Base-by-base conservation (phyloP, 2,113 vertebrate species). In the Leptobrachium ailaonicum region DNA sequence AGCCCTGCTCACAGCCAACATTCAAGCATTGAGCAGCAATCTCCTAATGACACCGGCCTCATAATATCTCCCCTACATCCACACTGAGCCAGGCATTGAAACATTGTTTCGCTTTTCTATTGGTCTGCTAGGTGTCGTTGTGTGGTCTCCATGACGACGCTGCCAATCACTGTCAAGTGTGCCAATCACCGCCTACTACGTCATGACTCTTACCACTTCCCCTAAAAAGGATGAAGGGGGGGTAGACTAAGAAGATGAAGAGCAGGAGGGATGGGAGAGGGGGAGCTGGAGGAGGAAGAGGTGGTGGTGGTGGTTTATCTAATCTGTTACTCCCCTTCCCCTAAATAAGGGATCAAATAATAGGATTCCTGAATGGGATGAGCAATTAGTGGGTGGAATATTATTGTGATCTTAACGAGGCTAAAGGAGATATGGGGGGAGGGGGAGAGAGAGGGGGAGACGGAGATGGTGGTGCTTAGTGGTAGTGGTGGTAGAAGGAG, bases 61-160 rank as follows among this genome's bases (percentile, higher is more conserved):
- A 98, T 98, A 96, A 98, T 98, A 99, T 98, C 96, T 96, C 96
- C 96, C 96, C 96, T 96, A 97, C 96, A 98, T 97, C 95, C 96
- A 94, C 96, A 93, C 96, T 98, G 97, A 99, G 96, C 97, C 97
- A 96, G 92, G 97, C 96, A 95, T 95, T 94, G 95, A 96, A 98
- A 98, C 97, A 98, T 98, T 98, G 96, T 98, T 98, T 97, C 96
- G 95, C 96, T 98, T 98, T 99, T 99, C 98, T 99, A 99, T 99
- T 99, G 98, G 98, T 97, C 97, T 98, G 93, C 93, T 87, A 91
- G 92, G 92, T 97, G 97, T 98, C 97, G 96, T 96, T 96, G 96
- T 96, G 91, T 91, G 94, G 97, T 98, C 96, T 95, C 96, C 97
- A 98, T 94, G 95, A 96, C 95, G 96, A 93, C 96, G 86, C 96